phyloP scores from a whole-genome alignment of 2,888 invertebrate genomes.

The Dysmachus trigonus region DNA sequence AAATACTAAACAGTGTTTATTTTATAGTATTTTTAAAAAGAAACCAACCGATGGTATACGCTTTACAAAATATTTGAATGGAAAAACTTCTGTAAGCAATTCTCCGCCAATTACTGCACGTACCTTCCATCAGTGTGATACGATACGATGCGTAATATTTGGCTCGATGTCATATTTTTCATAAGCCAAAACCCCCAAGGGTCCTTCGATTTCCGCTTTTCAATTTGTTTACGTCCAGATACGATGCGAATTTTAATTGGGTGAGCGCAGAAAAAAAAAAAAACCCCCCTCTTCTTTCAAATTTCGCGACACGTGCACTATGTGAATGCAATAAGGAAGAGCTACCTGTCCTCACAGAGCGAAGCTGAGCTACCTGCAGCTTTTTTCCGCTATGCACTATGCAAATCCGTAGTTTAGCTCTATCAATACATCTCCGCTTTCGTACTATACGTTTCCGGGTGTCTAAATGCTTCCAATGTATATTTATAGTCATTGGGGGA shows the following conservation, averaged over 20 bases:
- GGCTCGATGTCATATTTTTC: neutral
- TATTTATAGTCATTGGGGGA: neutral
- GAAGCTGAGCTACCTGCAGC: neutral
- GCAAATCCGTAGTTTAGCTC: constrained; percentile 43
- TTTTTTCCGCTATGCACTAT: constrained; percentile 24
- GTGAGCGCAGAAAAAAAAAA: constrained; percentile 33
- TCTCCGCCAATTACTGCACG: neutral
- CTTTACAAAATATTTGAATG: neutral
- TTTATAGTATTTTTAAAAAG: no score
- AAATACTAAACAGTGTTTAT: no score
- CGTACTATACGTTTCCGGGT: constrained; percentile 15
- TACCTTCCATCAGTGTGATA: neutral
- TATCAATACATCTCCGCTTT: constrained; percentile 41
- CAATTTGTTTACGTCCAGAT: constrained; percentile 48
- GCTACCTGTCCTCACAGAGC: neutral
- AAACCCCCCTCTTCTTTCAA: neutral
- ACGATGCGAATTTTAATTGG: constrained; percentile 46
- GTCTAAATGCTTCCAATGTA: constrained; percentile 33
- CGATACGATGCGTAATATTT: neutral
- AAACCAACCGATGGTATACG: no score
- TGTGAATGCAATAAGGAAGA: constrained; percentile 2
- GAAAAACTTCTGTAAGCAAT: neutral
- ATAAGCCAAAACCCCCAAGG: neutral
- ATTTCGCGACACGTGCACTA: constrained; percentile 21
- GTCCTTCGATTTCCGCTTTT: constrained; percentile 32